Base-by-base conservation (phyloP, 2,888 invertebrate genomes). In the Hoplodrina ambigua region DNA sequence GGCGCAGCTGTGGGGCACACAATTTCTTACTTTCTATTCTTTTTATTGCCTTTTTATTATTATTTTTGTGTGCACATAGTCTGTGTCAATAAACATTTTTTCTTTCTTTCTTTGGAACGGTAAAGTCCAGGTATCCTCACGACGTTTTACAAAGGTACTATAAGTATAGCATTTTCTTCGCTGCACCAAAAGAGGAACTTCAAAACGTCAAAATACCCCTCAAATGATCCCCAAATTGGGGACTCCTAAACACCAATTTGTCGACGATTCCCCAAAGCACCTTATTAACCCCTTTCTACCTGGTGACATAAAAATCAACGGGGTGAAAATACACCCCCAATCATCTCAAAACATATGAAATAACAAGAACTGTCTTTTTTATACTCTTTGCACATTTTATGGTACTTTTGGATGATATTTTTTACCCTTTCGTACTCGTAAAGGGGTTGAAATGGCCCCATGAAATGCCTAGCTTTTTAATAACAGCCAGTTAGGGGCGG, bases 281-380 rank as follows among this genome's bases (percentile, higher is more conserved):
- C 69, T 72, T 80, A 82, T 86, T 77, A 83, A 52, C 37, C 37
- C 75, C 78, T 75, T 74, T 81, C 74, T 70, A 80, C 74, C 82
- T 75, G 81, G 66, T 70, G 71, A 81, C 82, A 85, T 88, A 87
- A 89, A 88, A 88, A 75, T 77, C 84, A 87, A 87, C 78, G 84
- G 75, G 41, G 72, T 69, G 80, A 75, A 74, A 75, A 81, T 72
- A 81, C 66, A 77, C 64, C 84, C 69, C 72, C 64, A 84, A 80
- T 78, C 77, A 83, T 72, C 53, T 52, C 64, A 17, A 70, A 82
- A 84, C 49, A 72, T 66, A 78, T 57, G 53, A 70, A 74, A 83
- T 81, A 78, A 77, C 73, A 81, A 62, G 79, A 76, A 44, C 67
- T 57, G 60, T 65, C 69, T 72, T 63, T 63, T 86, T 82, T 85